A percentile compares a stretch with the other conserved stretches of the same genome.
Evolutionary conservation across 2,888 invertebrate species (phyloP).

Genomic region (Blastobasis lacticolella): DNA sequence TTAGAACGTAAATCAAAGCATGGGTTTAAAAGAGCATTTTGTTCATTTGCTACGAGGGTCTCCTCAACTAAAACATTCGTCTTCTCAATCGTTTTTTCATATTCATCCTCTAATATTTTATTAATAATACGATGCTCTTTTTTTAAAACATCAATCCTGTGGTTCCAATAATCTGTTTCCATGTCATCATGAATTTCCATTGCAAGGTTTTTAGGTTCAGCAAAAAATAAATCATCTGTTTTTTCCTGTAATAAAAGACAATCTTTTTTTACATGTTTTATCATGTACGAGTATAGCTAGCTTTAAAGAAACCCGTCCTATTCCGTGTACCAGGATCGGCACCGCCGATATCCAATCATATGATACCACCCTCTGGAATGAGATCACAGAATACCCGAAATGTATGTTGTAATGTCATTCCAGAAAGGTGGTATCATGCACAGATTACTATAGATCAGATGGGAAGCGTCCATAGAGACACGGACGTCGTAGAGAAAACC

Average conservation of each 20-base stretch:
- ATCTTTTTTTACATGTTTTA: no score
- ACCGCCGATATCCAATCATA: no score
- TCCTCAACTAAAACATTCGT: constrained; percentile 36
- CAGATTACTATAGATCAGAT: no score
- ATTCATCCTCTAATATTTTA: constrained; percentile 56
- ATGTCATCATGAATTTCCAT: constrained; percentile 27
- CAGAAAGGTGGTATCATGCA: no score
- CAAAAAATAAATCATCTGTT: constrained; percentile 27
- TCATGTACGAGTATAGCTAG: no score
- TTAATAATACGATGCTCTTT: constrained; percentile 58
- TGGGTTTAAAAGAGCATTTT: constrained; percentile 48
- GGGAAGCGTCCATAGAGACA: no score
- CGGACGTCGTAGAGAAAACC: no score
- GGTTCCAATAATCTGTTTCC: constrained; percentile 52
- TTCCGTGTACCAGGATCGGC: no score
- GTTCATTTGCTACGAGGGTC: constrained; percentile 38
- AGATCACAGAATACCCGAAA: no score
- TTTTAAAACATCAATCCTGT: constrained; percentile 51
- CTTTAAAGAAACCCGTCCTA: no score
- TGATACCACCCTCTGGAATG: no score
- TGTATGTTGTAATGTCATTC: no score
- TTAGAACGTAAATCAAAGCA: constrained; percentile 53
- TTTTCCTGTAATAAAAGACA: constrained; percentile 28
- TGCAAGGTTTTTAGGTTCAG: constrained; percentile 23
- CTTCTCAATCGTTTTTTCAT: constrained; percentile 48